A percentile compares a stretch with the other conserved stretches of the same genome.
phyloP scores from a whole-genome alignment of 2,888 invertebrate species.

The Dasysyrphus albostriatus region DNA sequence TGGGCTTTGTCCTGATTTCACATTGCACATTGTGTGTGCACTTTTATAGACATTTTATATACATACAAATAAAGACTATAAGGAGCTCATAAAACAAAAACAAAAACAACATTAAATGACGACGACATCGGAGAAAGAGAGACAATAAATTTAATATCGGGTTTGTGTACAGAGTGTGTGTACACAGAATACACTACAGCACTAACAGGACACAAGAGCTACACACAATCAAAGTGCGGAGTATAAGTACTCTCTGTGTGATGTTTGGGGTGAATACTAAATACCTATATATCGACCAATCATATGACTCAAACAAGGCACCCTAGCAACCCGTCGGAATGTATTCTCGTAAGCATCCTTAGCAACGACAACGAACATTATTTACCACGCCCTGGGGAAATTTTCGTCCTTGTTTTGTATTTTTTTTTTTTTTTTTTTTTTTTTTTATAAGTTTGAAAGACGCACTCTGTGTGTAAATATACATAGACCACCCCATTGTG shows the following conservation, averaged over 20 bases:
- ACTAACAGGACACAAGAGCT: conserved; percentile 5
- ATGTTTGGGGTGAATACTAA: conserved; percentile 61
- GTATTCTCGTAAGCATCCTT: conserved; percentile 67
- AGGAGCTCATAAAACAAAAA: too few relatives aligned
- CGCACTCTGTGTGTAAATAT: conserved; percentile 28
- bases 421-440: neutral
- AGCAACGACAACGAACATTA: conserved; percentile 68
- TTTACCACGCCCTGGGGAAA: conserved; percentile 76
- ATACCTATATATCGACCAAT: conserved; percentile 72
- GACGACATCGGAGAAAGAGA: conserved; percentile 53
- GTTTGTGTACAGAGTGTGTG: conserved; percentile 31
- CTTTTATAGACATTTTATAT: neutral
- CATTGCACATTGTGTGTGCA: conserved; percentile 60
- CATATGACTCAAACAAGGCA: conserved; percentile 68
- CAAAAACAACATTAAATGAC: conserved; percentile 11
- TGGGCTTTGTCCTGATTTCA: conserved; percentile 67
- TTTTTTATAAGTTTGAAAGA: conserved; percentile 34
- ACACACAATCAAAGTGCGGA: conserved; percentile 12
- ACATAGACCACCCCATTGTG: conserved; percentile 9
- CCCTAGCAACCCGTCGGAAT: conserved; percentile 69
- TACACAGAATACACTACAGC: too few relatives aligned
- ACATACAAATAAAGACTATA: neutral
- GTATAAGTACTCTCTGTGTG: too few relatives aligned
- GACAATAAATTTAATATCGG: conserved; percentile 70
- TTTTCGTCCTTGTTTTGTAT: conserved; percentile 61